Evolutionary conservation across 1,140 invertebrate species (phyloP), one percentile per base, ranked within the genome.

Genomic region (Apis dorsata): DNA sequence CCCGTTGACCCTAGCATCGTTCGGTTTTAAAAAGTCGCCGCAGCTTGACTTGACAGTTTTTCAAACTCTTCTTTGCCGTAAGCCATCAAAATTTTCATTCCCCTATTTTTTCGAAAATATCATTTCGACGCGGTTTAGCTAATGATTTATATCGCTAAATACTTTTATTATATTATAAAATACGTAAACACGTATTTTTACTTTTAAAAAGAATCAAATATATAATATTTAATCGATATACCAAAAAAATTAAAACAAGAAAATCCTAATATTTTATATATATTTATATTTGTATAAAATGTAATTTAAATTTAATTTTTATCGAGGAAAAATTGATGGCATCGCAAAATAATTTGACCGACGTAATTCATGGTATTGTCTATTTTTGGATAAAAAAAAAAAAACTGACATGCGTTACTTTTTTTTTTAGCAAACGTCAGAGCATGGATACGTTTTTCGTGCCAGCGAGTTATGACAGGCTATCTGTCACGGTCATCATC

Each of bases 401-500:
- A 44, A 44, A 55, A 85, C 81, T 63, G 72, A 69, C 55, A 24
- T 51, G 66, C 66, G 84, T 74, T 71, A 71, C 34, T 85, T 87
- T 85, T 44, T 44, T 44, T 44, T 84, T 79, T 81, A 84, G 53
- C 72, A 69, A 62, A 34, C 66, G 59, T 81, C 65, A 60, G 63
- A 70, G 66, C 57, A 12, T 3, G 66, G 82, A 88, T 79, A 85
- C 49, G 79, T 87, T 88, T 85, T 87, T 87, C 79, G 57, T 73
- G 65, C 28, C 15, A 78, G 76, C 75, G 83, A 84, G 83, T 87
- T 88, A 88, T 88, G 83, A 85, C 87, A 84, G 83, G 83, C 76
- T 87, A 88, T 88, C 87, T 83, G 87, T 88, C 87, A 88, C 87
- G 83, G 79, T 88, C 87, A 88, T 79, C 83, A 83, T 88, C 79